These are phyloP conservation scores for Micropoecilia bifurca DNA, from an alignment of 2,797 vertebrate genomes.

Conservation along the genomic window DNA sequence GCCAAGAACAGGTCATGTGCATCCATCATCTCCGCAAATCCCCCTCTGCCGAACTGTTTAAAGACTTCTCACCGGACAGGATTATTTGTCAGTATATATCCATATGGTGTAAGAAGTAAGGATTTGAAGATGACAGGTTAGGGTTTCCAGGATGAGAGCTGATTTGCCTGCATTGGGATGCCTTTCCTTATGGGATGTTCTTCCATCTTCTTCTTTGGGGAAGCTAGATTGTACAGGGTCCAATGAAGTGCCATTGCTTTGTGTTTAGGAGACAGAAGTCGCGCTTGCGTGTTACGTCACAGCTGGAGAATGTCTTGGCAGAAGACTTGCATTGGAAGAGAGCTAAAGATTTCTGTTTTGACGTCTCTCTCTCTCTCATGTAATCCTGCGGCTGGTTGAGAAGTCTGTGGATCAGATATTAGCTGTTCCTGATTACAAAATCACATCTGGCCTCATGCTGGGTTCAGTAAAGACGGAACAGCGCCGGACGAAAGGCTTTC, in stretches of 20 bases:
- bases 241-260: constrained; percentile 34
- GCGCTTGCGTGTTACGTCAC: constrained; percentile 61
- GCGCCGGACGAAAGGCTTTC: constrained; percentile 25
- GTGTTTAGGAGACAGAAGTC: constrained; percentile 51
- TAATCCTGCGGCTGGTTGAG: constrained; percentile 33
- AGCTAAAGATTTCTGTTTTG: constrained; percentile 44
- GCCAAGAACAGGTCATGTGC: constrained; percentile 9
- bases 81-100: not conserved
- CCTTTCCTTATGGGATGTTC: not conserved
- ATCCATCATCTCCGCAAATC: constrained; percentile 20
- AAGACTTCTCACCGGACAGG: not conserved
- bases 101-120: not conserved
- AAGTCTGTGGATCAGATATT: constrained; percentile 36
- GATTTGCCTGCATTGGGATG: no score
- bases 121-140: not conserved
- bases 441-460: constrained; percentile 60
- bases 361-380: constrained; percentile 29
- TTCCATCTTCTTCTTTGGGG: constrained; percentile 1
- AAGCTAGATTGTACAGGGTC: constrained; percentile 18
- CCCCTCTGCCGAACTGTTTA: not conserved
- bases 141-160: not conserved
- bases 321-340: constrained; percentile 55
- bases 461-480: constrained; percentile 21
- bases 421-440: constrained; percentile 42
- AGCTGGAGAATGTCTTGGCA: constrained; percentile 69